Evolutionary conservation across 1,140 invertebrate species (phyloP).

Genomic region (Ericerus pela): DNA sequence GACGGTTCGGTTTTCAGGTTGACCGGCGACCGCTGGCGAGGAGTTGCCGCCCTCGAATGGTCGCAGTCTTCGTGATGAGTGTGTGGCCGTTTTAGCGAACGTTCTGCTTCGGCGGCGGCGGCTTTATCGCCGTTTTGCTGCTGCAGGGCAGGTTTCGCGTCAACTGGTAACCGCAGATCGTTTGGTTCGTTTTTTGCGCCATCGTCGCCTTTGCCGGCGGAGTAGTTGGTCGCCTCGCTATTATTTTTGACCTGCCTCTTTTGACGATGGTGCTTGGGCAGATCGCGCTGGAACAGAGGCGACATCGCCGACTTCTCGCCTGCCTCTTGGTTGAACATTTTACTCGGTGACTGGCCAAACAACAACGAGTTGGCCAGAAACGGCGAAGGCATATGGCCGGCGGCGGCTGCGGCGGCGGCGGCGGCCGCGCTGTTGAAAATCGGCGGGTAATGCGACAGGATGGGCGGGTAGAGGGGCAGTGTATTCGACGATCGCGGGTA

Average conservation of each 20-base stretch:
- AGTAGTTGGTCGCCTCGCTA: slow-evolving; percentile 3
- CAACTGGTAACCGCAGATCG: slow-evolving; percentile 21
- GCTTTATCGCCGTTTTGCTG: slow-evolving; percentile 14
- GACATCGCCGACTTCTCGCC: neutral
- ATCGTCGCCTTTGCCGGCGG: neutral
- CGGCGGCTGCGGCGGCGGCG: slow-evolving; percentile 12
- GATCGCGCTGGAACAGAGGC: neutral
- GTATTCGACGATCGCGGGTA: slow-evolving; percentile 38
- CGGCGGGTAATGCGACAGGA: slow-evolving; percentile 42
- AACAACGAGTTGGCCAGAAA: slow-evolving; percentile 39
- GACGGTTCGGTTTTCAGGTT: slow-evolving; percentile 32
- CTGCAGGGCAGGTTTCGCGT: slow-evolving; percentile 17
- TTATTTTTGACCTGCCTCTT: neutral
- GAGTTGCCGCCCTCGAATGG: neutral
- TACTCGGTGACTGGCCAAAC: slow-evolving; percentile 31
- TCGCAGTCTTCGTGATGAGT: neutral
- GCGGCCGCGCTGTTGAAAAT: slow-evolving; percentile 35
- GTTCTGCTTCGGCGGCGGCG: neutral
- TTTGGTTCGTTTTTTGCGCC: neutral
- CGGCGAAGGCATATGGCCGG: slow-evolving; percentile 31
- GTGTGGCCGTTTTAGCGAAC: slow-evolving; percentile 9
- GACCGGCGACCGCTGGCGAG: slow-evolving; percentile 41
- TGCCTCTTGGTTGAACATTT: slow-evolving; percentile 20
- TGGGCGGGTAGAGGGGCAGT: slow-evolving; percentile 43
- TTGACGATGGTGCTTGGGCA: no score